phyloP scores from a whole-genome alignment of 2,113 vertebrate species.

The Hylia prasina region DNA sequence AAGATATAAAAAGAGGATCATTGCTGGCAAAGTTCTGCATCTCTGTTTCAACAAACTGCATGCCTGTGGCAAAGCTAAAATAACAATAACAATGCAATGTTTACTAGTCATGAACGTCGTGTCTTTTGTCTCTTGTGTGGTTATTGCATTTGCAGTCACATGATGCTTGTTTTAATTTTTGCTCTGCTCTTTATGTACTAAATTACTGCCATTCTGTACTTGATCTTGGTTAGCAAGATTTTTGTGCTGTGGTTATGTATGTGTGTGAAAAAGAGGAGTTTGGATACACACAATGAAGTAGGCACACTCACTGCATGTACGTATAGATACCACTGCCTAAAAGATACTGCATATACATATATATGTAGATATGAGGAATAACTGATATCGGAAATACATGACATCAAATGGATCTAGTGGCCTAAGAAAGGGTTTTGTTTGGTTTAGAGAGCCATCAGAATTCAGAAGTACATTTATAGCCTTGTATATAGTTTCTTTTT shows the following conservation, averaged over 20 bases:
- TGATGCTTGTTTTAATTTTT: constrained; percentile 62
- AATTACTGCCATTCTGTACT: constrained; percentile 66
- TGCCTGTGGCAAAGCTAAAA: constrained; percentile 68
- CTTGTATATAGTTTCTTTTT: constrained; percentile 40
- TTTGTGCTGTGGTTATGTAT: constrained; percentile 23
- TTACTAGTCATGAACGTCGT: constrained; percentile 57
- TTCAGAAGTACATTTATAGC: constrained; percentile 48
- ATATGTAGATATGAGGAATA: constrained; percentile 47
- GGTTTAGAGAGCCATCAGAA: background rate
- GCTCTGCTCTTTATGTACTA: constrained; percentile 60
- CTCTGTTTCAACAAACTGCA: constrained; percentile 62
- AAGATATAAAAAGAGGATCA: constrained; percentile 62
- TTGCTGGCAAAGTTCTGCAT: constrained; percentile 63
- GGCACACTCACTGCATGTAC: background rate
- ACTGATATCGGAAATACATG: constrained; percentile 24
- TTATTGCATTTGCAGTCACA: constrained; percentile 61
- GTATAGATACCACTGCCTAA: background rate
- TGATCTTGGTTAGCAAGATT: constrained; percentile 46
- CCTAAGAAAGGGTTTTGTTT: background rate
- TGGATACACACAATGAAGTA: background rate
- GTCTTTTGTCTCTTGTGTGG: constrained; percentile 65
- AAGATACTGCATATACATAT: constrained; percentile 40
- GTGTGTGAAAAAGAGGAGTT: constrained; percentile 21
- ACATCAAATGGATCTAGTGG: constrained; percentile 2
- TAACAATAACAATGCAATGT: constrained; percentile 65